These are phyloP conservation scores for Phoenoteleia sp. DNA, from an alignment of 2,888 invertebrate genomes.

Conservation along the genomic window DNA sequence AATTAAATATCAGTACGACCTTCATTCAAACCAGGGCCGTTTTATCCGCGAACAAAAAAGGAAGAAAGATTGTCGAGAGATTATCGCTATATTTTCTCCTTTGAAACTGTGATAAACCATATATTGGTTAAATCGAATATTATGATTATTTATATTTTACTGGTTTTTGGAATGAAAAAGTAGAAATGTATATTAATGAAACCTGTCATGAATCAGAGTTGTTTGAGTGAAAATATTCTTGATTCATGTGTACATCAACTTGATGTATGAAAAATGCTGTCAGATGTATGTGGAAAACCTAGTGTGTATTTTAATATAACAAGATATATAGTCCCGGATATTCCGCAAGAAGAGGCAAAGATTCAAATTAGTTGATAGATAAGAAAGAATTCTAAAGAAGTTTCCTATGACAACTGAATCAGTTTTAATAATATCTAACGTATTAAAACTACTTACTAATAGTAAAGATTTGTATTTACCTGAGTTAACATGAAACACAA, in stretches of 20 bases:
- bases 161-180: no score
- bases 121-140: not conserved
- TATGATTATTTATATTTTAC: not conserved
- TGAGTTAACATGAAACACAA: no score
- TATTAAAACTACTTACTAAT: no score
- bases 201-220: no score
- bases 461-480: no score
- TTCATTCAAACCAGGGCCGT: constrained; percentile 64
- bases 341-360: constrained; percentile 23
- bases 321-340: constrained; percentile 27
- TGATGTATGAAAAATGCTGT: constrained; percentile 18
- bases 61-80: constrained; percentile 3
- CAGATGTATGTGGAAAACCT: constrained; percentile 11
- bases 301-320: constrained; percentile 17
- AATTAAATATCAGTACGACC: constrained; percentile 71
- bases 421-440: no score
- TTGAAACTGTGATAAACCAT: not conserved
- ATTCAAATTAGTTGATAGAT: constrained; percentile 19
- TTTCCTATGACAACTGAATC: no score
- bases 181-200: no score
- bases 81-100: not conserved
- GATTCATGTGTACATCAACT: no score
- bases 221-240: no score
- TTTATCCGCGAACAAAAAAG: constrained; percentile 13
- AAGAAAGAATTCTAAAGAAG: constrained; percentile 4